Percentiles rank a stretch among this genome's conserved stretches.
phyloP scores from a whole-genome alignment of 2,888 invertebrate genomes.

The Drosophila acutilabella region DNA sequence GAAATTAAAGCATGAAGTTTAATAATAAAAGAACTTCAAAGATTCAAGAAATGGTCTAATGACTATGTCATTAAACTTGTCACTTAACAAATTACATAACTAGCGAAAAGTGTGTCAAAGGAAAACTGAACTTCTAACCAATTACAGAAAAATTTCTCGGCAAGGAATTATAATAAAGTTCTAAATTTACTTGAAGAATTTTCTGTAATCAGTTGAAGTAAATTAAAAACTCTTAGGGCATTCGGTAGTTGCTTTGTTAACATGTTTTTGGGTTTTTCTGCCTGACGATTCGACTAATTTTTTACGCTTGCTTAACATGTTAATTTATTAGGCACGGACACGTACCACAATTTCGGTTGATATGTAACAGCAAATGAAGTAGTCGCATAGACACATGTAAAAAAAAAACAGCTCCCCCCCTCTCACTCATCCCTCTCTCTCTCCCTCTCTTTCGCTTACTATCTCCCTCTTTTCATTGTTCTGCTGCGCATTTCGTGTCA shows the following conservation, averaged over 20 bases:
- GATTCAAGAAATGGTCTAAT: conserved; percentile 6
- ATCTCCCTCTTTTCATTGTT: conserved; percentile 27
- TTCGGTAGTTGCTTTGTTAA: background rate
- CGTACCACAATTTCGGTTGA: conserved; percentile 52
- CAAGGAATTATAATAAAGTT: too few relatives aligned
- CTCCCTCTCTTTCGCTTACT: conserved; percentile 27
- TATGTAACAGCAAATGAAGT: conserved; percentile 51
- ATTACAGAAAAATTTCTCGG: too few relatives aligned
- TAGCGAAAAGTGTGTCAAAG: background rate
- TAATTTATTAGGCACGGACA: conserved; percentile 73
- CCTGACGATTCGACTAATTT: conserved; percentile 47
- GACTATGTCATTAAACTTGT: background rate
- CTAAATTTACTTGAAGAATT: too few relatives aligned
- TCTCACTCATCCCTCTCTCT: background rate
- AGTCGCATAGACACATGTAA: conserved; percentile 16
- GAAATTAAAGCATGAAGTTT: conserved; percentile 56
- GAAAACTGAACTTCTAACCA: background rate
- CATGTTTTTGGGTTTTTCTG: conserved; percentile 20
- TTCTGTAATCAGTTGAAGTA: too few relatives aligned
- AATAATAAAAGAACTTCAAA: conserved; percentile 36
- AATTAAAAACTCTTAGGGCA: conserved; percentile 16
- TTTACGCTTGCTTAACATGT: conserved; percentile 62
- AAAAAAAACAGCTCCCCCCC: conserved; percentile 24
- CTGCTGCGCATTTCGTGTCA: conserved; percentile 45
- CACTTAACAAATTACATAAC: background rate